These are phyloP conservation scores for Morpho helenor DNA, from an alignment of 2,888 invertebrate genomes.

Conservation along the genomic window DNA sequence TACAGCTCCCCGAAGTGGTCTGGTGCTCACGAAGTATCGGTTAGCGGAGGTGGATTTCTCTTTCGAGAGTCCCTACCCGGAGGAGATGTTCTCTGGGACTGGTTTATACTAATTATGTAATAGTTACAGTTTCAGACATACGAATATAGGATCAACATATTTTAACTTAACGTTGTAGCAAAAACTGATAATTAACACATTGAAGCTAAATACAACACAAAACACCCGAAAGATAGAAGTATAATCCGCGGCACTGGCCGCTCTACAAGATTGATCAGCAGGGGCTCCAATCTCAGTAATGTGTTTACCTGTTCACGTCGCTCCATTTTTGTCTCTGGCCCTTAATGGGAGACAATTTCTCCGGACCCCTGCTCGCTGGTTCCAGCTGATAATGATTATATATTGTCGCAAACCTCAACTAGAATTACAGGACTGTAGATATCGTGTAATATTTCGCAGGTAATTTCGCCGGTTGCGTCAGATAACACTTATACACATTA, in stretches of 20 bases:
- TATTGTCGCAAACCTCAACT: constrained; percentile 33
- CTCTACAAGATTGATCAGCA: constrained; percentile 50
- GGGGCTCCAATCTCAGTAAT: constrained; percentile 58
- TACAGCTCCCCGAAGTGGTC: no score
- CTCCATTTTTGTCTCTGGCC: constrained; percentile 47
- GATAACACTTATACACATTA: no score
- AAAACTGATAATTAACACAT: not conserved
- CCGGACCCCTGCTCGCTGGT: constrained; percentile 42
- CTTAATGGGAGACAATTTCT: constrained; percentile 51
- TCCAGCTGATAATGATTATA: constrained; percentile 55
- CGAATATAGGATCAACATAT: no score
- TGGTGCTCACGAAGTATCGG: no score
- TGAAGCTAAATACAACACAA: not conserved
- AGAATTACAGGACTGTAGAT: constrained; percentile 22
- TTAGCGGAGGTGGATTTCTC: no score
- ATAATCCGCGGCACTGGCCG: constrained; percentile 10
- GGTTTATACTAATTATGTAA: no score
- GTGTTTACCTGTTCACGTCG: constrained; percentile 65
- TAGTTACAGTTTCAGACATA: no score
- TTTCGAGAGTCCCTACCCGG: no score
- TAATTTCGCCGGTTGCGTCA: no score
- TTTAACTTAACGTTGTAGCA: no score
- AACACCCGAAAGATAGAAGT: constrained; percentile 21
- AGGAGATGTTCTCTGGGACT: no score
- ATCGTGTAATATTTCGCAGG: no score